phyloP scores from a whole-genome alignment of 2,113 vertebrate genomes.

The Eudyptes chrysolophus region DNA sequence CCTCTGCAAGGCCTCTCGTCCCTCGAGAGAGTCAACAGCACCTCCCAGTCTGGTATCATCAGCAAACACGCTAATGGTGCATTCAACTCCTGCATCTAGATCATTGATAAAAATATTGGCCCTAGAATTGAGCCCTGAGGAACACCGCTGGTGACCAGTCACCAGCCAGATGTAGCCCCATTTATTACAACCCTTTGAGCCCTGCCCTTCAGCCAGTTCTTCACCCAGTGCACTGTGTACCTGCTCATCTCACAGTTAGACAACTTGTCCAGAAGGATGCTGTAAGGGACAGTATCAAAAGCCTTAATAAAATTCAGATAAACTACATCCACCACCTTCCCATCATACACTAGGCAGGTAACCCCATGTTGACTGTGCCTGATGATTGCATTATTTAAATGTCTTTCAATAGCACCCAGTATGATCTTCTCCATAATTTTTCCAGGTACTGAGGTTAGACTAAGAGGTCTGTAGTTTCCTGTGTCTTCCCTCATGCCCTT shows the following conservation, averaged over 20 bases:
- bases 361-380: background rate
- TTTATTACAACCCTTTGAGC: background rate
- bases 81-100: background rate
- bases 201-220: background rate
- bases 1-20: background rate
- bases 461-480: background rate
- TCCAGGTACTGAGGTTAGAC: background rate
- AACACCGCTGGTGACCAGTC: background rate
- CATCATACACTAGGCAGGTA: background rate
- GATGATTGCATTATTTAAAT: background rate
- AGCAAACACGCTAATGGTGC: background rate
- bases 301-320: background rate
- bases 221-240: background rate
- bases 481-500: background rate
- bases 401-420: background rate
- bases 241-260: background rate
- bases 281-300: background rate
- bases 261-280: background rate
- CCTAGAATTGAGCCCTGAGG: background rate
- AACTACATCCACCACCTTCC: background rate
- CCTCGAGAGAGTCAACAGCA: background rate
- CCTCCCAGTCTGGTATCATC: background rate
- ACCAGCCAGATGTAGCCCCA: background rate
- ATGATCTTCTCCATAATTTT: background rate
- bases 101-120: background rate